Conservation (phyloP, 2,113 vertebrate genomes). For the Paraplagusia blochii region DNA sequence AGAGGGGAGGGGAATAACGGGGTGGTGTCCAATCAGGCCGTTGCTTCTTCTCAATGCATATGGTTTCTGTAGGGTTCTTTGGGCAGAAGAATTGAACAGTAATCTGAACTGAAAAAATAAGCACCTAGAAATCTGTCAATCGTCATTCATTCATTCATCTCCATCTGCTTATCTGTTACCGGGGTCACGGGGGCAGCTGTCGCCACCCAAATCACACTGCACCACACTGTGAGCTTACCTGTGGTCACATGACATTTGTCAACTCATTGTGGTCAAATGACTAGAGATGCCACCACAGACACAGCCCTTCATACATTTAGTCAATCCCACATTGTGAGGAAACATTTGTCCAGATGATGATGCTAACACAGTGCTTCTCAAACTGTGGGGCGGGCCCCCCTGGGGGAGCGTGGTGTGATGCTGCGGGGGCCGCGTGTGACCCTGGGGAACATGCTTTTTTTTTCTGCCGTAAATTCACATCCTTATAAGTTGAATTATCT, state of each 20-base stretch:
- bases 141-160: too few species aligned
- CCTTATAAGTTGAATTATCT: too few species aligned
- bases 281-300: constrained; percentile 27
- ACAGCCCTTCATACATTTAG: constrained; percentile 6
- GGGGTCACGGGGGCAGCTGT: too few species aligned
- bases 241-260: neutral
- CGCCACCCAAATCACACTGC: too few species aligned
- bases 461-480: too few species aligned
- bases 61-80: constrained; percentile 15
- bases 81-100: too few species aligned
- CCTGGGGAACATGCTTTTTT: too few species aligned
- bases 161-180: too few species aligned
- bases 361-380: constrained; percentile 20
- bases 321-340: constrained; percentile 33
- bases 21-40: neutral
- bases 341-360: constrained; percentile 16
- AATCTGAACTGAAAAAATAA: constrained; percentile 6
- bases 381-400: too few species aligned
- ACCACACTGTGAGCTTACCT: too few species aligned
- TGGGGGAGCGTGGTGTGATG: too few species aligned
- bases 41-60: neutral
- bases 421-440: too few species aligned
- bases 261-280: constrained; percentile 15
- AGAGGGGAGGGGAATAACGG: constrained; percentile 25
- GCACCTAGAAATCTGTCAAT: constrained; percentile 13